Conservation (phyloP, 2,888 invertebrate genomes). For the Cantharis flavilabris region DNA sequence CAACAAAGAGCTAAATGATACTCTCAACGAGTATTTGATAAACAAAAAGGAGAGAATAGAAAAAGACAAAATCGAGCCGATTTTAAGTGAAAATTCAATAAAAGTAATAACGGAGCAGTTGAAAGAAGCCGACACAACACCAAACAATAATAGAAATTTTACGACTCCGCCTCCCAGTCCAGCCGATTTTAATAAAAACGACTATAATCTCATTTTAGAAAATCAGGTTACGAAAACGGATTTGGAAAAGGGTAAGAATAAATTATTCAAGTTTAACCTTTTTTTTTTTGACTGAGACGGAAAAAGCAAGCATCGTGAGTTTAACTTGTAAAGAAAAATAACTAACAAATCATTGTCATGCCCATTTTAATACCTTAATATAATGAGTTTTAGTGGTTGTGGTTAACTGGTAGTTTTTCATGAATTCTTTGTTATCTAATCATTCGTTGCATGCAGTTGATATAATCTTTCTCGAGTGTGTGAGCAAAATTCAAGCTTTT, state of each 20-base stretch:
- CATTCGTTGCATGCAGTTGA: not conserved
- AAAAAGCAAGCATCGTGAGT: not conserved
- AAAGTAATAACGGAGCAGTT: conserved; percentile 50
- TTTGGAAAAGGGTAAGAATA: conserved; percentile 31
- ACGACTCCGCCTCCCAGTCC: conserved; percentile 54
- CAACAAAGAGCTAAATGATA: conserved; percentile 47
- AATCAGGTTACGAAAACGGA: conserved; percentile 28
- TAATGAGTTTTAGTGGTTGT: conserved; percentile 7
- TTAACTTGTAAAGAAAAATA: not conserved
- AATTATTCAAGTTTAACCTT: not conserved
- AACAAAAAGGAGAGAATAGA: conserved; percentile 36
- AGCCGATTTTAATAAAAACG: conserved; percentile 45
- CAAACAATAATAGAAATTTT: conserved; percentile 34
- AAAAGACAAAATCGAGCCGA: not conserved
- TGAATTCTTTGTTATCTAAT: not conserved
- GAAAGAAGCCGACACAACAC: conserved; percentile 43
- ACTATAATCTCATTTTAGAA: conserved; percentile 33
- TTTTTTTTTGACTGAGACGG: not conserved
- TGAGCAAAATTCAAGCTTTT: not conserved
- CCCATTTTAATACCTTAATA: conserved; percentile 49
- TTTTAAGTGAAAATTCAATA: conserved; percentile 36
- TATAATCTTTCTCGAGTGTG: not conserved
- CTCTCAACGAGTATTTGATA: conserved; percentile 42
- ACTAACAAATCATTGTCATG: conserved; percentile 43
- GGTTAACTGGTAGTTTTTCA: not conserved